phyloP scores from a whole-genome alignment of 2,888 invertebrate genomes.

The Sinodicranocentrus sp. region DNA sequence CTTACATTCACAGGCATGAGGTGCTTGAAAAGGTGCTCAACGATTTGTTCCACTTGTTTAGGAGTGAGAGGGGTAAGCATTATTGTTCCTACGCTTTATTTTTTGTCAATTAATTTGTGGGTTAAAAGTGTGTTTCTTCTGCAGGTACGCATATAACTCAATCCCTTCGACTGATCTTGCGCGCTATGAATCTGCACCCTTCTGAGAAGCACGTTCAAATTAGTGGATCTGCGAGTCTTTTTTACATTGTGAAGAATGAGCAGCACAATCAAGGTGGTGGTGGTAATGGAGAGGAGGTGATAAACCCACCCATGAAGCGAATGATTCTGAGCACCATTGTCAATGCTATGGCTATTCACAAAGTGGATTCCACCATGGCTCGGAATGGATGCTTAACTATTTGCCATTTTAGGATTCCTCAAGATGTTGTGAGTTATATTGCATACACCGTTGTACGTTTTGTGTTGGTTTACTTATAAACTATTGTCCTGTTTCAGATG shows the following conservation, averaged over 20 bases:
- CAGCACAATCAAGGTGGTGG: conserved; percentile 84
- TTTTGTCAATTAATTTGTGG: neutral
- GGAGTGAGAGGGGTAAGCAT: conserved; percentile 87
- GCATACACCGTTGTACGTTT: conserved; percentile 4
- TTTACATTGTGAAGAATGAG: conserved; percentile 95
- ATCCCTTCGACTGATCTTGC: conserved; percentile 89
- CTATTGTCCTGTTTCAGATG: conserved; percentile 82
- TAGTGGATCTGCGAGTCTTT: conserved; percentile 88
- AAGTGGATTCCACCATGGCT: conserved; percentile 95
- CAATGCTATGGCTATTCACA: conserved; percentile 92
- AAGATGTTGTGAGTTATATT: conserved; percentile 88
- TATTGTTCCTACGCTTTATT: neutral
- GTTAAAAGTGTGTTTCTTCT: conserved; percentile 1
- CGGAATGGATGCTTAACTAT: conserved; percentile 96
- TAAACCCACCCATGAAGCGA: conserved; percentile 81
- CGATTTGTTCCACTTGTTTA: conserved; percentile 92
- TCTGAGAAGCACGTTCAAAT: conserved; percentile 95
- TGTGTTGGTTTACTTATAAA: neutral
- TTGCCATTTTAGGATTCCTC: conserved; percentile 96
- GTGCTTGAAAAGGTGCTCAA: conserved; percentile 91
- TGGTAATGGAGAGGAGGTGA: conserved; percentile 80
- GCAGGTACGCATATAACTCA: conserved; percentile 81
- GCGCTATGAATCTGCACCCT: conserved; percentile 93
- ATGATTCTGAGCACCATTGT: conserved; percentile 88
- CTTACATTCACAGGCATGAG: conserved; percentile 91